Conservation (phyloP, 2,888 invertebrate genomes). For the Nineta flava region DNA sequence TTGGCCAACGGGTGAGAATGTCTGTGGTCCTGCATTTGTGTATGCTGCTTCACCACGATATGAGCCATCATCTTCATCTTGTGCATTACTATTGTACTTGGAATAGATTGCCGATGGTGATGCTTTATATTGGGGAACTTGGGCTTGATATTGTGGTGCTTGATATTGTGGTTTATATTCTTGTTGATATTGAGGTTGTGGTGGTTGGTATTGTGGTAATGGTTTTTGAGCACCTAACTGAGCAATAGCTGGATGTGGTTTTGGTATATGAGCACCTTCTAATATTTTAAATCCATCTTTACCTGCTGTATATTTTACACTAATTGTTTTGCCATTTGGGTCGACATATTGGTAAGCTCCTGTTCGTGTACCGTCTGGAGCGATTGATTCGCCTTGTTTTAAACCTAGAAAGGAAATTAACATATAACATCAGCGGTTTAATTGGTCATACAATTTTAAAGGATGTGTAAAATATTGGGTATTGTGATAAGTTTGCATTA, state of each 20-base stretch:
- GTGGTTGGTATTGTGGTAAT: slow-evolving; percentile 16
- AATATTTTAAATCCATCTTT: slow-evolving; percentile 33
- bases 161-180: slow-evolving; percentile 11
- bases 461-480: no score
- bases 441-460: no score
- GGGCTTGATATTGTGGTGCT: neutral
- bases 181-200: slow-evolving; percentile 11
- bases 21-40: neutral
- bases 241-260: slow-evolving; percentile 13
- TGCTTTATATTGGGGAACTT: neutral
- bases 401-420: neutral
- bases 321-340: slow-evolving; percentile 45
- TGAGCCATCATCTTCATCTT: slow-evolving; percentile 19
- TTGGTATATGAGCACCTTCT: slow-evolving; percentile 30
- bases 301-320: slow-evolving; percentile 31
- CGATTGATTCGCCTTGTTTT: slow-evolving; percentile 49
- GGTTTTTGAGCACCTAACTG: slow-evolving; percentile 9
- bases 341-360: slow-evolving; percentile 51
- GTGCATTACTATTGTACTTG: neutral
- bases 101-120: neutral
- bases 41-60: slow-evolving; percentile 13
- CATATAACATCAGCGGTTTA: no score
- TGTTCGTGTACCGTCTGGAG: slow-evolving; percentile 47
- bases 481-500: no score
- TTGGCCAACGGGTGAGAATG: slow-evolving; percentile 4